Evolutionary conservation across 2,888 invertebrate species (phyloP).

Genomic region (Spatulosminthurus flaviceps): DNA sequence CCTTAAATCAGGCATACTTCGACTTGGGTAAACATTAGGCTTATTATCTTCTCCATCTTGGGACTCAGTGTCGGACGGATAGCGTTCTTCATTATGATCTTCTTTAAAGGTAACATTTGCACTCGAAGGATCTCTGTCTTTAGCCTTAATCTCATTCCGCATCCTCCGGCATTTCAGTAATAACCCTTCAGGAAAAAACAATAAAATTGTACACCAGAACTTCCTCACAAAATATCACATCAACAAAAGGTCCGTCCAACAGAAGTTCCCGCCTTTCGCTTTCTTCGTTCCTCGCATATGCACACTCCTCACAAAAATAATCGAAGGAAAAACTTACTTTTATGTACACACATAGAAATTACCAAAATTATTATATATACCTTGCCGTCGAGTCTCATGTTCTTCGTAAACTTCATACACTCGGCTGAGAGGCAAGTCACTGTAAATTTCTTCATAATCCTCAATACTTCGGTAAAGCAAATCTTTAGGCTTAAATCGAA

Average conservation of each 20-base stretch:
- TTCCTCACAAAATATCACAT: too few relatives aligned
- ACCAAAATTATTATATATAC: too few relatives aligned
- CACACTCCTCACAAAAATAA: too few relatives aligned
- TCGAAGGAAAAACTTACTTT: too few relatives aligned
- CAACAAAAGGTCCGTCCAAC: too few relatives aligned
- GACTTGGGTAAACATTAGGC: slow-evolving; percentile 43
- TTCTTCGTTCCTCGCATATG: too few relatives aligned
- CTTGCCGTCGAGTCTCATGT: slow-evolving; percentile 64
- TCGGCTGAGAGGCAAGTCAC: slow-evolving; percentile 62
- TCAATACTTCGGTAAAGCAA: slow-evolving; percentile 65
- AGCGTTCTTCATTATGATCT: slow-evolving; percentile 32
- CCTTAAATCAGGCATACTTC: slow-evolving; percentile 51
- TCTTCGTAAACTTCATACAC: slow-evolving; percentile 64
- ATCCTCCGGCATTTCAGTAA: slow-evolving; percentile 63
- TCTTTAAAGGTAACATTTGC: slow-evolving; percentile 33
- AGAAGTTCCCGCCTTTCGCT: too few relatives aligned
- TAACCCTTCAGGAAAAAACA: background rate
- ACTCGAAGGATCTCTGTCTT: slow-evolving; percentile 40
- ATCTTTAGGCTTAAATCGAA: slow-evolving; percentile 65
- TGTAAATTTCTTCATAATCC: slow-evolving; percentile 65
- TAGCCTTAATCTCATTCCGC: slow-evolving; percentile 53
- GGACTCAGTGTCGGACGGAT: slow-evolving; percentile 44
- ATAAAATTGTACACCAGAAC: too few relatives aligned
- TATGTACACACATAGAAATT: too few relatives aligned
- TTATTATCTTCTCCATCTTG: slow-evolving; percentile 22